Evolutionary conservation across 2,797 vertebrate species (phyloP).

Genomic region (Apogon talboti): DNA sequence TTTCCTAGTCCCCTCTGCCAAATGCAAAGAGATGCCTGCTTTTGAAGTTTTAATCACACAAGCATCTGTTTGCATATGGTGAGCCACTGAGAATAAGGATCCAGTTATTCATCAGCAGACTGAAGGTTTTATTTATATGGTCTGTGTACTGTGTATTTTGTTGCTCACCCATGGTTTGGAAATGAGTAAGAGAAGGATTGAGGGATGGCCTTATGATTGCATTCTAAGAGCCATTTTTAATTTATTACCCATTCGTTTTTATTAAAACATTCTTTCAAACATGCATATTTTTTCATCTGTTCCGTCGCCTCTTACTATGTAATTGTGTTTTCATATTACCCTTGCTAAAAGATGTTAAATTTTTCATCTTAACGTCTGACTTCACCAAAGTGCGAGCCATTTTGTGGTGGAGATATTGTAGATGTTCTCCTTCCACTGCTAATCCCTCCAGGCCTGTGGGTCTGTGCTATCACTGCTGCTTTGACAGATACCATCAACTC

Average conservation of each 20-base stretch:
- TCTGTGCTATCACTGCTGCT: slow-evolving; percentile 49
- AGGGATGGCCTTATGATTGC: neutral
- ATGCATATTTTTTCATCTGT: no score
- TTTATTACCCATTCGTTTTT: neutral
- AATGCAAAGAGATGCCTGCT: slow-evolving; percentile 47
- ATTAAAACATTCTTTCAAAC: neutral
- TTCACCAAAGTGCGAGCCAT: slow-evolving; percentile 38
- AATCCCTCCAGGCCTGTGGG: slow-evolving; percentile 50
- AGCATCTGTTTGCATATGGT: slow-evolving; percentile 61
- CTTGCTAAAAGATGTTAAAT: no score
- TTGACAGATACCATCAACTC: slow-evolving; percentile 54
- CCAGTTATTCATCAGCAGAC: slow-evolving; percentile 20
- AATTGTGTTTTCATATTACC: no score
- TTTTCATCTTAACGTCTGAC: slow-evolving; percentile 10
- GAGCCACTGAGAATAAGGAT: slow-evolving; percentile 10
- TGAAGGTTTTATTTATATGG: slow-evolving; percentile 24
- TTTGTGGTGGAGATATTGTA: slow-evolving; percentile 33
- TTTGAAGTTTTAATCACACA: slow-evolving; percentile 69
- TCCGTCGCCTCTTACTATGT: no score
- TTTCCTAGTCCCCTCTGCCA: slow-evolving; percentile 62
- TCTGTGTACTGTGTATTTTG: slow-evolving; percentile 18
- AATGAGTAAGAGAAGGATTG: neutral
- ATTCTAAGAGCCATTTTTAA: neutral
- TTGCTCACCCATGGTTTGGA: slow-evolving; percentile 9
- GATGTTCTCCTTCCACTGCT: slow-evolving; percentile 32